These are phyloP conservation scores for Drosophila siamana DNA, from an alignment of 2,888 invertebrate species.

Conservation along the genomic window DNA sequence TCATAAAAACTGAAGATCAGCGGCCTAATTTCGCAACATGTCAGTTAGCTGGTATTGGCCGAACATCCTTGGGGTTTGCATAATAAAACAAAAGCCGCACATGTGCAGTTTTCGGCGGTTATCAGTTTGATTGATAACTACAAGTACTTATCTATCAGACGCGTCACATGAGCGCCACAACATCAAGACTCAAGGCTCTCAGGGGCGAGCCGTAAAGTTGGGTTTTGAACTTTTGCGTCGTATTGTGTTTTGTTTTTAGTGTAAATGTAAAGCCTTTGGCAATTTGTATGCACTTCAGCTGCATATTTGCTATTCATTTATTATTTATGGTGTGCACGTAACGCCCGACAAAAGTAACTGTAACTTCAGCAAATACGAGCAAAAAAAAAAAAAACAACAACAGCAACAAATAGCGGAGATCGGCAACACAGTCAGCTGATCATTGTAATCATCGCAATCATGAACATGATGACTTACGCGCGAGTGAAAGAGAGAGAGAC, in stretches of 20 bases:
- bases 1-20: constrained; percentile 19
- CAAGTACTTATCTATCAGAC: constrained; percentile 44
- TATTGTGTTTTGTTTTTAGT: not conserved
- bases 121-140: constrained; percentile 42
- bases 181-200: constrained; percentile 23
- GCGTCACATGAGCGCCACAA: constrained; percentile 14
- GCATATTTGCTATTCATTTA: constrained; percentile 26
- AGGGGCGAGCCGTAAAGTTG: not conserved
- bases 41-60: not conserved
- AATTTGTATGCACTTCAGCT: constrained; percentile 60
- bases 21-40: constrained; percentile 30
- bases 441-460: constrained; percentile 39
- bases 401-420: not conserved
- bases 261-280: constrained; percentile 29
- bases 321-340: constrained; percentile 59
- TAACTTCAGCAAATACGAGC: constrained; percentile 36
- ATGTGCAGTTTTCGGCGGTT: constrained; percentile 35
- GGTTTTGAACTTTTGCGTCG: constrained; percentile 5
- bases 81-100: constrained; percentile 12
- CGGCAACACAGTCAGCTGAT: constrained; percentile 45
- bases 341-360: constrained; percentile 47
- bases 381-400: constrained; percentile 2
- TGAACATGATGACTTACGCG: constrained; percentile 50
- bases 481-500: constrained; percentile 39
- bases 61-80: constrained; percentile 14